These are phyloP conservation scores for Microcaecilia unicolor DNA, from an alignment of 2,797 vertebrate species.

Conservation along the genomic window DNA sequence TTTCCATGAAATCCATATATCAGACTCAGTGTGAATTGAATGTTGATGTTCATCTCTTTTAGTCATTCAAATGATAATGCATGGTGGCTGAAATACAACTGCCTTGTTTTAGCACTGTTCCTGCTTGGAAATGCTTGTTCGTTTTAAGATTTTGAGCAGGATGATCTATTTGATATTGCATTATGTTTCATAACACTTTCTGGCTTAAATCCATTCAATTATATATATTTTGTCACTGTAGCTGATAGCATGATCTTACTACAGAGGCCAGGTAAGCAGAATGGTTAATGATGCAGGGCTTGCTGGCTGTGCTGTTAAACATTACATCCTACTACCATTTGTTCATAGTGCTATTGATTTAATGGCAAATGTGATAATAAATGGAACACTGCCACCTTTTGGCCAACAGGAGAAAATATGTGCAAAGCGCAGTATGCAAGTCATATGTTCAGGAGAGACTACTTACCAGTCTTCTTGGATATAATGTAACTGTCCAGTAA, in stretches of 20 bases:
- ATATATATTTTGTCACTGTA: constrained; percentile 23
- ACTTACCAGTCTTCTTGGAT: not conserved
- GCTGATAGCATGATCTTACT: constrained; percentile 24
- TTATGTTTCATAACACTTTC: constrained; percentile 2
- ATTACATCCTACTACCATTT: not conserved
- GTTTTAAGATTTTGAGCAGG: not conserved
- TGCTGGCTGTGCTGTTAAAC: constrained; percentile 20
- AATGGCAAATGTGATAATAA: constrained; percentile 10
- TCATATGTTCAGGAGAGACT: constrained; percentile 7
- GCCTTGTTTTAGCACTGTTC: too few species aligned
- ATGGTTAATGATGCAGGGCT: constrained; percentile 33
- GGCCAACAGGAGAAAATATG: constrained; percentile 1
- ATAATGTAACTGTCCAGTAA: constrained; percentile 3
- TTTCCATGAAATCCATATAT: too few species aligned
- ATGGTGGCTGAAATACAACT: too few species aligned
- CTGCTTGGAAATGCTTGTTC: not conserved
- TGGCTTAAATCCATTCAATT: constrained; percentile 25
- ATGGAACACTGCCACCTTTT: constrained; percentile 59
- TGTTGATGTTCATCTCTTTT: too few species aligned
- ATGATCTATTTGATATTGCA: not conserved
- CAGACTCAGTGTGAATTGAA: too few species aligned
- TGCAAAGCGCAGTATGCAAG: not conserved
- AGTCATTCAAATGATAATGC: too few species aligned
- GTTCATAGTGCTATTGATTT: not conserved
- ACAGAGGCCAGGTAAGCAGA: constrained; percentile 14